Percentiles rank a stretch among this genome's conserved stretches.
These are phyloP conservation scores for Gorsachius magnificus DNA, from an alignment of 2,797 vertebrate species.

Conservation along the genomic window DNA sequence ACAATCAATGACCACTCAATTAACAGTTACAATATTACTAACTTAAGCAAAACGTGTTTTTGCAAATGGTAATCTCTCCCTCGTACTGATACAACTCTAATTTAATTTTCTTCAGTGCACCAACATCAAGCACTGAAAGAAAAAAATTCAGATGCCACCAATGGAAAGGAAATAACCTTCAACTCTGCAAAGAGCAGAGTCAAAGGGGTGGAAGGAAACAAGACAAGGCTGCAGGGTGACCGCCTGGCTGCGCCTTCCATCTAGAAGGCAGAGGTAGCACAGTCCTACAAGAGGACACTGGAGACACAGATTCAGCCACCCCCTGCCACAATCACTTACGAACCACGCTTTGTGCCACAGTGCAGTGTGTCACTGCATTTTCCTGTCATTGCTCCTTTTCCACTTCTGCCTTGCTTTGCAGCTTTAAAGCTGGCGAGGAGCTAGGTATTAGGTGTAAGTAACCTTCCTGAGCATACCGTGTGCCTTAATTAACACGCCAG, in stretches of 20 bases:
- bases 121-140: not conserved
- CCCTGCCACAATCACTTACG: fast-evolving
- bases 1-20: conserved; percentile 70
- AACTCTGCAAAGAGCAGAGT: fast-evolving
- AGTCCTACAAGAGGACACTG: too few species aligned
- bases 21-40: conserved; percentile 67
- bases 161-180: not conserved
- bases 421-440: not conserved
- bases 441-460: not conserved
- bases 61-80: conserved; percentile 20
- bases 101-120: not conserved
- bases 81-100: not conserved
- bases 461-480: not conserved
- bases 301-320: fast-evolving
- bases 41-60: conserved; percentile 42
- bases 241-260: not conserved
- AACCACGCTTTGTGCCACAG: not conserved
- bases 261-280: not conserved
- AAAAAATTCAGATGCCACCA: not conserved
- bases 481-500: not conserved
- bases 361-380: fast-evolving
- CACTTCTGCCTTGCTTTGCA: not conserved
- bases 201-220: not conserved
- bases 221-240: not conserved
- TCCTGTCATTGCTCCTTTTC: not conserved